Evolutionary conservation across 2,113 vertebrate species (phyloP).

Genomic region (Cyphomyrus plagiostoma): DNA sequence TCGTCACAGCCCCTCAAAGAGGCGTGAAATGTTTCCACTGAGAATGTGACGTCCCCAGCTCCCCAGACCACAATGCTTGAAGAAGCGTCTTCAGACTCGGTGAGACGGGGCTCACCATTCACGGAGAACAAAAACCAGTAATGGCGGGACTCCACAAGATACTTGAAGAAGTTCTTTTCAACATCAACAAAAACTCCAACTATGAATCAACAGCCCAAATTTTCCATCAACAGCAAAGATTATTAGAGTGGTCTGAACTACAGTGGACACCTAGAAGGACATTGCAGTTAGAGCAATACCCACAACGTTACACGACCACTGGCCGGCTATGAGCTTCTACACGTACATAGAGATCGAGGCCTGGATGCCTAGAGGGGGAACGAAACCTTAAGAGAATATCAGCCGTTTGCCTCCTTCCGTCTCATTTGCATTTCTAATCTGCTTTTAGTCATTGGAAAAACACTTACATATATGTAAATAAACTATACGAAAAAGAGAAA

Average conservation of each 20-base stretch:
- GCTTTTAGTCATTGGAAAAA: neutral
- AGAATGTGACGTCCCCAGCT: neutral
- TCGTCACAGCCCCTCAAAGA: neutral
- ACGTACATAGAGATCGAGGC: neutral
- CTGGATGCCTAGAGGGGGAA: neutral
- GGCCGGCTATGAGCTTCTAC: neutral
- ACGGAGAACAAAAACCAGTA: neutral
- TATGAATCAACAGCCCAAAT: neutral
- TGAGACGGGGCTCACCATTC: neutral
- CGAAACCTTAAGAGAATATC: neutral
- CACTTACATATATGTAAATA: conserved; percentile 10
- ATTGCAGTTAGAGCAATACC: neutral
- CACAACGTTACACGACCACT: neutral
- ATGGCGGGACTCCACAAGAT: neutral
- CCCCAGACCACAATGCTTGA: neutral
- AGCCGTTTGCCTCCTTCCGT: neutral
- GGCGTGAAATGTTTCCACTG: neutral
- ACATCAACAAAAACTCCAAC: neutral
- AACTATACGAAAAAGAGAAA: neutral
- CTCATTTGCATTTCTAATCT: conserved; percentile 4
- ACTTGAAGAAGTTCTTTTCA: neutral
- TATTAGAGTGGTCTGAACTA: neutral
- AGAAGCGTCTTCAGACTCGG: neutral
- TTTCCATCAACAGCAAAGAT: neutral
- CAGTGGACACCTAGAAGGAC: neutral